These are phyloP conservation scores for Heliothis subflexa DNA, from an alignment of 1,140 invertebrate species.

Conservation along the genomic window DNA sequence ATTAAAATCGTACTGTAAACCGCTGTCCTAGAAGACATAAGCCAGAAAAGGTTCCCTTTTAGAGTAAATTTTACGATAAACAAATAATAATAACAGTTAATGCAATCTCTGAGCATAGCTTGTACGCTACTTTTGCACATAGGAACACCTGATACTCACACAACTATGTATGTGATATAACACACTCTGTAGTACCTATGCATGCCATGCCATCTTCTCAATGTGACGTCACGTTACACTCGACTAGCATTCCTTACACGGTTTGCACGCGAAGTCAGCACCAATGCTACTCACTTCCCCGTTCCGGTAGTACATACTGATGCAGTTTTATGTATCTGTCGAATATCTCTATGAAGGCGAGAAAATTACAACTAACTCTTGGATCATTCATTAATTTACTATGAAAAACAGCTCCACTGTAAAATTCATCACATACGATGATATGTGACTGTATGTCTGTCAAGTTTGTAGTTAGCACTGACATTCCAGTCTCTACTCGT, in stretches of 20 bases:
- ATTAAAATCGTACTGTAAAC: too few relatives aligned
- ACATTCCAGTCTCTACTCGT: too few relatives aligned
- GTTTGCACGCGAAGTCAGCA: background rate
- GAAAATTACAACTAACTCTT: too few relatives aligned
- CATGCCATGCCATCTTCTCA: background rate
- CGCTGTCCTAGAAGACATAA: too few relatives aligned
- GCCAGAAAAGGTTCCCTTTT: too few relatives aligned
- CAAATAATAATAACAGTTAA: too few relatives aligned
- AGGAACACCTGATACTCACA: background rate
- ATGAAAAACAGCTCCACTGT: background rate
- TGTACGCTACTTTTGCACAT: too few relatives aligned
- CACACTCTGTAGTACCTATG: background rate
- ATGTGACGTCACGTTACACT: slow-evolving; percentile 18
- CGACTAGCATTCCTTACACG: background rate
- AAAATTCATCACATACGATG: too few relatives aligned
- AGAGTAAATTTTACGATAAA: too few relatives aligned
- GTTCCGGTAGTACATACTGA: slow-evolving; percentile 1
- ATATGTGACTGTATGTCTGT: too few relatives aligned
- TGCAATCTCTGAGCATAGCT: too few relatives aligned
- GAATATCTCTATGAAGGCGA: background rate
- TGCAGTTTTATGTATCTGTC: slow-evolving; percentile 26
- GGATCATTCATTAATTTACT: background rate
- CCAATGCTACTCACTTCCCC: background rate
- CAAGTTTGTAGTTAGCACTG: too few relatives aligned
- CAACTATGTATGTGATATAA: background rate